Evolutionary conservation across 2,797 vertebrate genomes (phyloP).

Genomic region (Spheniscus humboldti): DNA sequence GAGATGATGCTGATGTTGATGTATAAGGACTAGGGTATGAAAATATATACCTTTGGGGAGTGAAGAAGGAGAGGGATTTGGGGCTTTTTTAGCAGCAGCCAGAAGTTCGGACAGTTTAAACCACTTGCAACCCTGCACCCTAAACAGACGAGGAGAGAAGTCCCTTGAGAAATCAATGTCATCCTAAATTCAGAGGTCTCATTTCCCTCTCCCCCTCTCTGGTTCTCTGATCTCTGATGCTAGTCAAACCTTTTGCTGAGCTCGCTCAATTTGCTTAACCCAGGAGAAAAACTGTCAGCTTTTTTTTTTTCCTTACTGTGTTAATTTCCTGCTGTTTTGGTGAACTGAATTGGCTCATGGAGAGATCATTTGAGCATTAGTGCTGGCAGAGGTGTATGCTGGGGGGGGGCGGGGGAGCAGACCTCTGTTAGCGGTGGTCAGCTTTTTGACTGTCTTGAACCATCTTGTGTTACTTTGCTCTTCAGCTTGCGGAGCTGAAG

Average conservation of each 20-base stretch:
- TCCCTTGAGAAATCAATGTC: not conserved
- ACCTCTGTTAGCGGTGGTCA: not conserved
- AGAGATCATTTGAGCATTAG: not conserved
- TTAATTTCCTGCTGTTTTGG: not conserved
- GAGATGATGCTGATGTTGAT: rapidly evolving
- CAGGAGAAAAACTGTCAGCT: not conserved
- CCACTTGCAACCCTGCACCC: not conserved
- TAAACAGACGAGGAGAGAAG: not conserved
- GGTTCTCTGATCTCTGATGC: not conserved
- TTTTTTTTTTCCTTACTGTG: not conserved
- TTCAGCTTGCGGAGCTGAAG: not conserved
- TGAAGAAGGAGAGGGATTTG: not conserved
- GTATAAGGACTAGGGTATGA: not conserved
- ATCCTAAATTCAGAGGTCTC: not conserved
- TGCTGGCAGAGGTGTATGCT: not conserved
- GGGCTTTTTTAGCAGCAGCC: not conserved
- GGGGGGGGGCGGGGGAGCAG: not conserved
- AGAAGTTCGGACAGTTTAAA: not conserved
- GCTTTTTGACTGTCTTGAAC: not conserved
- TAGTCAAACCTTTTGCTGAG: not conserved
- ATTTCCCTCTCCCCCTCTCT: not conserved
- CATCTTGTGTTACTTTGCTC: not conserved
- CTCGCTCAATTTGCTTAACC: not conserved
- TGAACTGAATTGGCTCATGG: not conserved
- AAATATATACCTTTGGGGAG: not conserved